phyloP scores from a whole-genome alignment of 92 coral and sea anemone genomes.

The Pocillopora grandis region DNA sequence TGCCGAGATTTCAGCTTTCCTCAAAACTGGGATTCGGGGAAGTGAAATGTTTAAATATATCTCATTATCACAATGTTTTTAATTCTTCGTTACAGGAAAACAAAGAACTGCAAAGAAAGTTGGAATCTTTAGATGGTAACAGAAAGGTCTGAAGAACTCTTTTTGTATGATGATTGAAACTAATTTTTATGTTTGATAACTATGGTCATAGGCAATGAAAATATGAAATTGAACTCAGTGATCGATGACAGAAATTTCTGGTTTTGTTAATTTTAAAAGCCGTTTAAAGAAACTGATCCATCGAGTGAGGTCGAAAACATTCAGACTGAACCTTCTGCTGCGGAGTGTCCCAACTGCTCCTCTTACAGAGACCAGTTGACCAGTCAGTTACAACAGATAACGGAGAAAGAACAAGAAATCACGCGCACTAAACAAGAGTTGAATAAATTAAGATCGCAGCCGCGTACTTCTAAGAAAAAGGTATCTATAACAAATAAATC shows the following conservation, averaged over 20 bases:
- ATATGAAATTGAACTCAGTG: neutral
- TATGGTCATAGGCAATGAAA: neutral
- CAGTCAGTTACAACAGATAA: slow-evolving; percentile 39
- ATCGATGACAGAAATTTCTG: neutral
- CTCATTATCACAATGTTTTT: neutral
- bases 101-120: slow-evolving; percentile 56
- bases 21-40: neutral
- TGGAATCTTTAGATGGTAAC: slow-evolving; percentile 2
- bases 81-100: slow-evolving; percentile 53
- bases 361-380: slow-evolving; percentile 51
- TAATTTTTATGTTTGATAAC: neutral
- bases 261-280: neutral
- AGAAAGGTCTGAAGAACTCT: neutral
- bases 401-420: slow-evolving; percentile 16
- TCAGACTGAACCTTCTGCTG: neutral
- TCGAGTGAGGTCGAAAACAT: neutral
- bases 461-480: slow-evolving; percentile 40
- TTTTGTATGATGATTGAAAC: neutral
- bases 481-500: slow-evolving; percentile 6
- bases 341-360: slow-evolving; percentile 61
- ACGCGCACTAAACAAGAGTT: slow-evolving; percentile 56
- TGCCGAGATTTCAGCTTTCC: neutral
- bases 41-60: neutral
- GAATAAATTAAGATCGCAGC: slow-evolving; percentile 47
- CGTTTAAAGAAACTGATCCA: neutral